phyloP scores from a whole-genome alignment of 2,797 vertebrate genomes.

The Clarias fuscus region DNA sequence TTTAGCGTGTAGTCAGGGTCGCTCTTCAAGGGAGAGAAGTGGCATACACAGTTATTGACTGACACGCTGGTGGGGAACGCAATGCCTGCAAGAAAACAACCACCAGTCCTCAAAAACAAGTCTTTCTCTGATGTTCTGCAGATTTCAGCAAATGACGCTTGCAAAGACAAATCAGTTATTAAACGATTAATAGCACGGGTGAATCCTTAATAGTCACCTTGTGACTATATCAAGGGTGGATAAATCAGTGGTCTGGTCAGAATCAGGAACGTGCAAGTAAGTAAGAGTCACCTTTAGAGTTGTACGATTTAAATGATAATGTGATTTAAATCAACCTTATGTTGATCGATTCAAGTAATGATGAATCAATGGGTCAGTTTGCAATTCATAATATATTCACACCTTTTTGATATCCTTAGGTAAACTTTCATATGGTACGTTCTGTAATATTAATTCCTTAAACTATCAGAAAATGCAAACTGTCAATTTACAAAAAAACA shows the following conservation, averaged over 20 bases:
- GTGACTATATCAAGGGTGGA: neutral
- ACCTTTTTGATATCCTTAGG: no score
- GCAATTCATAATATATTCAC: no score
- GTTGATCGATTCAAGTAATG: no score
- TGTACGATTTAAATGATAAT: no score
- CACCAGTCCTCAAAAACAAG: slow-evolving; percentile 48
- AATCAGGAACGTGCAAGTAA: neutral
- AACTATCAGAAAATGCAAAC: no score
- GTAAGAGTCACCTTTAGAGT: no score
- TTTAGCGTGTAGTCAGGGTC: slow-evolving; percentile 92
- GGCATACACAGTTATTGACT: slow-evolving; percentile 97
- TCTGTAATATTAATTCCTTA: no score
- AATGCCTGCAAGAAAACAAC: slow-evolving; percentile 81
- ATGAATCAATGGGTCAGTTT: no score
- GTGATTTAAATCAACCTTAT: no score
- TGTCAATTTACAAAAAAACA: no score
- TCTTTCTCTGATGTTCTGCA: neutral
- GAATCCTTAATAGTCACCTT: neutral
- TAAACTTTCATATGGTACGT: no score
- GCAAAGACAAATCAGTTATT: slow-evolving; percentile 10
- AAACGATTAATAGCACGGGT: neutral
- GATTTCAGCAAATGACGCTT: slow-evolving; percentile 3
- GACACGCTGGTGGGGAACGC: slow-evolving; percentile 97
- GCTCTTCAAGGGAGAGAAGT: slow-evolving; percentile 97
- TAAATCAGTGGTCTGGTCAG: neutral